A percentile compares a stretch with the other conserved stretches of the same genome.
Conservation (phyloP, 1,140 invertebrate genomes). For the Drosophila neocordata region DNA sequence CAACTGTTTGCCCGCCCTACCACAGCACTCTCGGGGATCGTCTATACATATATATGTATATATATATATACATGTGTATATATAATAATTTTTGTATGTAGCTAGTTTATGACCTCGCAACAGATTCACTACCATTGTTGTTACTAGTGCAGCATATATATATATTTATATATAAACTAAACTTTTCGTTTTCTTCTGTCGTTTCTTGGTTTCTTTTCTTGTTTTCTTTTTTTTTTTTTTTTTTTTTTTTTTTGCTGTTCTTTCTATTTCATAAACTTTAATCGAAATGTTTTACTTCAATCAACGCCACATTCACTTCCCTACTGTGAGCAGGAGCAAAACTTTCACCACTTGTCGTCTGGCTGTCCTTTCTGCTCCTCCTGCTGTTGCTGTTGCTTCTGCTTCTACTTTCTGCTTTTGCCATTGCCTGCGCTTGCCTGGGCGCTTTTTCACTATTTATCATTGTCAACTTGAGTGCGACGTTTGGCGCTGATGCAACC, state of each 20-base stretch:
- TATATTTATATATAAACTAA: neutral
- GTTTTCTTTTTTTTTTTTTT: neutral
- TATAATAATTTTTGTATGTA: conserved; percentile 52
- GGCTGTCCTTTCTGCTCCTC: neutral
- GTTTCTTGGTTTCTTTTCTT: neutral
- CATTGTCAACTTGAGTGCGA: conserved; percentile 81
- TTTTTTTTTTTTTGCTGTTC: neutral
- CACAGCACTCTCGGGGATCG: conserved; percentile 1
- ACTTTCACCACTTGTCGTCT: conserved; percentile 74
- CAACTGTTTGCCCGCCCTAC: conserved; percentile 54
- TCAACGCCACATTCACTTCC: conserved; percentile 50
- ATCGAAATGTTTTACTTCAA: conserved; percentile 80
- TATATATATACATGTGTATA: conserved; percentile 14
- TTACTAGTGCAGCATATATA: conserved; percentile 42
- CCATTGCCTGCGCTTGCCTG: conserved; percentile 43
- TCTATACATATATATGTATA: too few relatives aligned
- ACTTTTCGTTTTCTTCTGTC: neutral
- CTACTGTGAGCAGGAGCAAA: conserved; percentile 42
- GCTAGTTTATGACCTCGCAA: conserved; percentile 57
- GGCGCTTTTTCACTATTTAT: conserved; percentile 80
- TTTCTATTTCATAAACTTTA: conserved; percentile 70
- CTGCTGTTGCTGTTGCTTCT: conserved; percentile 4
- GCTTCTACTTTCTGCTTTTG: conserved; percentile 18
- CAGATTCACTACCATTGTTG: conserved; percentile 29
- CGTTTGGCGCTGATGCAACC: conserved; percentile 73